Evolutionary conservation across 2,113 vertebrate species (phyloP), one percentile per base, ranked within the genome.

Genomic region (Phrynocephalus versicolor): DNA sequence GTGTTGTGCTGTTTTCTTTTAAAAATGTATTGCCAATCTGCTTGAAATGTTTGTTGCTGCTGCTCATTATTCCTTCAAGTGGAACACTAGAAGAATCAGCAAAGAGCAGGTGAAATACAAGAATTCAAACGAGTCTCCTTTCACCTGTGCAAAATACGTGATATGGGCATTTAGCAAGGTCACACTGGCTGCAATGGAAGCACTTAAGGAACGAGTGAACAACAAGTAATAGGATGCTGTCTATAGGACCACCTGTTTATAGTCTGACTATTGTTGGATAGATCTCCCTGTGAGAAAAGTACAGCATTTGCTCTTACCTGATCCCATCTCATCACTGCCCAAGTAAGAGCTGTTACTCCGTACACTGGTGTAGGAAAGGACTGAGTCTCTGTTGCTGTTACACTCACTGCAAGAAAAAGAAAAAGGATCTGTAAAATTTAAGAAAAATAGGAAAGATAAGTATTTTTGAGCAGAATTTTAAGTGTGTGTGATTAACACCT

Each of bases 241-340:
- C 41, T 81, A 10, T 37, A 35, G 33, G 3, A 7, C 35, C 5
- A 71, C 9, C 18, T n/a, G n/a, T 5, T 33, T 10, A 55, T 30
- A 15, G 16, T 3, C 3, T 75, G 45, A 3, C 3, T 8, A 6
- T n/a, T 78, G 8, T 14, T 45, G 39, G 67, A 57, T 1, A 13
- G 0, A 0, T 72, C 8, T 0, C 15, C 7, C 10, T 0, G 14
- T 30, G 16, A 0, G 39, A 14, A 73, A n/a, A 9, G 2, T 58
- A 19, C 0, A 1, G 67, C 19, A 0, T 10, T 13, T 9, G 88
- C 96, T 97, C 96, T 97, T 95, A 99, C 99, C 99, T 89, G 99
- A 99, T 72, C 98, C 98, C 98, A 99, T 99, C 95, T 99, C 99
- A 0, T 99, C 99, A 1, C 99, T 99, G 76, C 98, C 98, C 91